These are phyloP conservation scores for Synaphobranchus kaupii DNA, from an alignment of 2,797 vertebrate genomes.

Conservation along the genomic window DNA sequence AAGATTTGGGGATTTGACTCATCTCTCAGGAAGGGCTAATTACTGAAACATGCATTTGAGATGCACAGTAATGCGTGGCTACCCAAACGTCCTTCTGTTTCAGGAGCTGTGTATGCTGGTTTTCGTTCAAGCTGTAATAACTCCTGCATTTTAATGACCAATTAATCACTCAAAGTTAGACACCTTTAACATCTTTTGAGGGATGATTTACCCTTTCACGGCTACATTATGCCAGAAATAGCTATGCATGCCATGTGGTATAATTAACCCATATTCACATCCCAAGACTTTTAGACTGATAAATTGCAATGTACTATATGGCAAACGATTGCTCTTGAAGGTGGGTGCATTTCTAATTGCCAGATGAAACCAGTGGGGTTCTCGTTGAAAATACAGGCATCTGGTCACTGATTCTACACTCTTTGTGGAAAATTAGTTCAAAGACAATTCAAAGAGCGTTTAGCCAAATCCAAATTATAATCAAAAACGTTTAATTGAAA, in stretches of 20 bases:
- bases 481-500: neutral
- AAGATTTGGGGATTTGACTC: neutral
- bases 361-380: neutral
- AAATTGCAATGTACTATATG: neutral
- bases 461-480: neutral
- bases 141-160: neutral
- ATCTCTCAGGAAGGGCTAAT: neutral
- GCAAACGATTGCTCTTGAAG: neutral
- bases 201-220: neutral
- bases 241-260: neutral
- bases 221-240: neutral
- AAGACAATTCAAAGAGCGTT: neutral
- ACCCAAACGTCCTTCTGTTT: neutral
- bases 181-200: neutral
- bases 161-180: neutral
- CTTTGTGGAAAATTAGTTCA: neutral
- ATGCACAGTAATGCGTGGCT: neutral
- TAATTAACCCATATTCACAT: neutral
- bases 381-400: neutral
- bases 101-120: neutral
- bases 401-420: too few relatives aligned
- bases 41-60: neutral
- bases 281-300: neutral
- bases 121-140: neutral
- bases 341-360: neutral